Evolutionary conservation across 2,888 invertebrate genomes (phyloP), one percentile per base, ranked within the genome.

Genomic region (Sphaerophoria rueppellii): DNA sequence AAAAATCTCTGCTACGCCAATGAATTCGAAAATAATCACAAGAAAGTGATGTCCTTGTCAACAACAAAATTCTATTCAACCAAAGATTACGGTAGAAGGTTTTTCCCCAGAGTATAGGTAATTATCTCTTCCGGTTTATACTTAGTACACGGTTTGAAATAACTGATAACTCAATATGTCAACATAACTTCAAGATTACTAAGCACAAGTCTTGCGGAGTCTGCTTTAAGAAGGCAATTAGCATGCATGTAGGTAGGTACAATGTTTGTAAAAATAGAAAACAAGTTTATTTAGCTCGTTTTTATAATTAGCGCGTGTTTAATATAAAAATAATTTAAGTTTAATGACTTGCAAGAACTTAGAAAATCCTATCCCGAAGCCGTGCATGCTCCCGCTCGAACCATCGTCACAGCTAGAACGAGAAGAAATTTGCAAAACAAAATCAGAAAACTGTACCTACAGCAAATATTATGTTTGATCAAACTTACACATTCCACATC

Each of bases 401-500:
- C 73, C 32, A 54, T 69, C 4, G 77, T 72, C 40, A 88, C 87
- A 52, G 60, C 85, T 77, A 34, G 12, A 34, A 32, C 0, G 24
- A 40, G 7, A 40, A 40, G n/a, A 35, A 35, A 11, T 24, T 24
- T 24, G 1, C n/a, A n/a, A n/a, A n/a, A n/a, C n/a, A n/a, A n/a
- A 12, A 61, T 3, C 32, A 12, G 0, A 24, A 52, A 14, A 61
- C 57, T 6, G 16, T 0, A 48, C 16, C 9, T 43, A 4, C 35
- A 48, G 54, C 54, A 54, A 32, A 34, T 5, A n/a, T 63, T 35
- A 46, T 11, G 46, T 32, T 48, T 43, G n/a, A 37, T 2, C 4
- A 0, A 46, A 88, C 90, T 88, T 77, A 91, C 91, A 87, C 82
- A 87, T 87, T 55, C 92, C 92, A 87, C 92, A 92, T 4, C 73